These are phyloP conservation scores for Daboia siamensis DNA, from an alignment of 2,113 vertebrate species.

Conservation along the genomic window DNA sequence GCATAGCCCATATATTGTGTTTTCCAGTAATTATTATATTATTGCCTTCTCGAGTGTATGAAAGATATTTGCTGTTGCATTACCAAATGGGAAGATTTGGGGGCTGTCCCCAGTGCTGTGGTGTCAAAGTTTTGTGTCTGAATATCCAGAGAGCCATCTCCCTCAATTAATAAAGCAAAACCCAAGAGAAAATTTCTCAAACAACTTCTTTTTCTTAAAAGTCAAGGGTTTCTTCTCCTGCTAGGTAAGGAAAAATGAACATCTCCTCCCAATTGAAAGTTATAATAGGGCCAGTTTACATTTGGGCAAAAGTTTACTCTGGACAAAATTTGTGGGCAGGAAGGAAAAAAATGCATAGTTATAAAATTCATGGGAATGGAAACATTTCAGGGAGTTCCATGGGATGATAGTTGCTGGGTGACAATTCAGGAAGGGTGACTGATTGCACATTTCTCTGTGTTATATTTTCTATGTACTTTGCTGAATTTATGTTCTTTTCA, in stretches of 20 bases:
- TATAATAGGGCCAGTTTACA: background rate
- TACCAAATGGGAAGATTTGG: background rate
- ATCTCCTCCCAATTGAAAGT: background rate
- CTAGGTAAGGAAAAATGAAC: background rate
- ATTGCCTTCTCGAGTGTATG: background rate
- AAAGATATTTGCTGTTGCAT: background rate
- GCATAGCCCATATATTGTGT: background rate
- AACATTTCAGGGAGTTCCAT: background rate
- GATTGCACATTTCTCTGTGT: background rate
- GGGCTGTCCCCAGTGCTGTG: background rate
- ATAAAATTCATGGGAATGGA: background rate
- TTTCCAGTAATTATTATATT: background rate
- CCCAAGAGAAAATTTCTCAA: background rate
- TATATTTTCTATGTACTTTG: conserved; percentile 13
- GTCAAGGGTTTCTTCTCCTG: background rate
- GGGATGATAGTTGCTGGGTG: background rate
- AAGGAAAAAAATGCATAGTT: background rate
- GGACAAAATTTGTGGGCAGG: background rate
- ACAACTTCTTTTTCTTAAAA: background rate
- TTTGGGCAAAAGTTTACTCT: background rate
- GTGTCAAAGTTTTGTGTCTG: background rate
- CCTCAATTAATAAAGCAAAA: background rate
- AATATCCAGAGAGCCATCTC: background rate
- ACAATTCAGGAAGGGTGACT: background rate
- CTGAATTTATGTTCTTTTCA: conserved; percentile 61